Evolutionary conservation across 2,797 vertebrate genomes (phyloP).

Genomic region (Valencia hispanica): DNA sequence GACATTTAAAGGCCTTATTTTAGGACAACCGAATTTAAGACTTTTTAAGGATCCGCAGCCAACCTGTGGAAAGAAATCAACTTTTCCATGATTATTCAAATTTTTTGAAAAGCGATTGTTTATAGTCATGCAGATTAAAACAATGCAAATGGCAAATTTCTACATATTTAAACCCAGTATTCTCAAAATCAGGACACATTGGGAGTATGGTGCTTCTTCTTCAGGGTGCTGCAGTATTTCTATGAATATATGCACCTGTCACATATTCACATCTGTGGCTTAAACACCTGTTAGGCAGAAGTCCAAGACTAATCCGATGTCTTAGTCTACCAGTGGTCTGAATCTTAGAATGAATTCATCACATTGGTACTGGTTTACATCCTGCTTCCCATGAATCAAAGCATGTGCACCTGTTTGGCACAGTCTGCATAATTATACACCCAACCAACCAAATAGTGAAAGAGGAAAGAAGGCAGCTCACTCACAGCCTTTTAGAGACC

Average conservation of each 20-base stretch:
- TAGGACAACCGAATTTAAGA: too few relatives aligned
- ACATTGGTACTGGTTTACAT: conserved; percentile 24
- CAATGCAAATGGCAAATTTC: not conserved
- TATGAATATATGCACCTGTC: conserved; percentile 3
- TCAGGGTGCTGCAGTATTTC: conserved; percentile 11
- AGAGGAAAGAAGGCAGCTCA: conserved; percentile 17
- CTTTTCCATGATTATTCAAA: too few relatives aligned
- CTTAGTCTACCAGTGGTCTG: not conserved
- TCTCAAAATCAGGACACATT: not conserved
- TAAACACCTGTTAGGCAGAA: conserved; percentile 13
- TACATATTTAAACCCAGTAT: not conserved
- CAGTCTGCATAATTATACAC: conserved; percentile 8
- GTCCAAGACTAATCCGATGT: conserved; percentile 26
- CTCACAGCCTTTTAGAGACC: conserved; percentile 12
- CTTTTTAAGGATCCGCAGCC: too few relatives aligned
- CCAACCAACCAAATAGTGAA: conserved; percentile 15
- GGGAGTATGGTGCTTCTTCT: not conserved
- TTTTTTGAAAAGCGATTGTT: too few relatives aligned
- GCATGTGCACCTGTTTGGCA: conserved; percentile 40
- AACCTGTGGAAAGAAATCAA: too few relatives aligned
- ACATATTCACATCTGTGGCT: not conserved
- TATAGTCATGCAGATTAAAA: too few relatives aligned
- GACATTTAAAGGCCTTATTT: too few relatives aligned
- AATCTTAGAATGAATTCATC: conserved; percentile 30
- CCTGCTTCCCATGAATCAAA: conserved; percentile 30